Evolutionary conservation across 2,888 invertebrate genomes (phyloP).

Genomic region (Ceraclea dissimilis): DNA sequence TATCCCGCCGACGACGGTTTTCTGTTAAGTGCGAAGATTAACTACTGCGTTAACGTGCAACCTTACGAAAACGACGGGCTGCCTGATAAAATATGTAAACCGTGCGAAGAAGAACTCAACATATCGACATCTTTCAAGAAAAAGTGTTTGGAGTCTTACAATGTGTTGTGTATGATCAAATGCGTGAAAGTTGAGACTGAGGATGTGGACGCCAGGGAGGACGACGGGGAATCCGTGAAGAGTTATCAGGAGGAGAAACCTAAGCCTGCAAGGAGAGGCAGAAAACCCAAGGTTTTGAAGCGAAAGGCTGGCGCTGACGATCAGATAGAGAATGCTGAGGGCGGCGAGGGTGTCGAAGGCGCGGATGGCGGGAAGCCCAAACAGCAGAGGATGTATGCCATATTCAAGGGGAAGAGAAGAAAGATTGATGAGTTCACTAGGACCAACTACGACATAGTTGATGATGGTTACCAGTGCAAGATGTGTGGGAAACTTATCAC

Average conservation of each 20-base stretch:
- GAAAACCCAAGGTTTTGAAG: conserved; percentile 8
- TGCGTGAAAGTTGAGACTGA: conserved; percentile 13
- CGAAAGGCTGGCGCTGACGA: not conserved
- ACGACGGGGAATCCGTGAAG: conserved; percentile 7
- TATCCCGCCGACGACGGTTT: conserved; percentile 12
- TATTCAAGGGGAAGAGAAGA: conserved; percentile 9
- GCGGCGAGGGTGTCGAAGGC: not conserved
- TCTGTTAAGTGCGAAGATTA: conserved; percentile 13
- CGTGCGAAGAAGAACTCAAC: conserved; percentile 14
- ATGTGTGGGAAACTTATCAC: conserved; percentile 15
- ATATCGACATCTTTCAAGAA: conserved; percentile 14
- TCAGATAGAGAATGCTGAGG: not conserved
- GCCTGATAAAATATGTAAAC: conserved; percentile 15
- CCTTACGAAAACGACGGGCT: conserved; percentile 15
- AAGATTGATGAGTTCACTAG: conserved; percentile 14
- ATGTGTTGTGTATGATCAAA: conserved; percentile 13
- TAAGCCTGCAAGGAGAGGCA: not conserved
- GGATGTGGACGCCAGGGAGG: conserved; percentile 6
- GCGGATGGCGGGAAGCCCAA: conserved; percentile 1
- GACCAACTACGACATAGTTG: conserved; percentile 14
- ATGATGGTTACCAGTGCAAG: conserved; percentile 15
- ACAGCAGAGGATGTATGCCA: conserved; percentile 7
- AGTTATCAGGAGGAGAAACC: conserved; percentile 11
- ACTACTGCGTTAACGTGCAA: conserved; percentile 15
- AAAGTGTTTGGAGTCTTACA: conserved; percentile 12